phyloP scores from a whole-genome alignment of 2,888 invertebrate genomes.

The Sycophila texana region DNA sequence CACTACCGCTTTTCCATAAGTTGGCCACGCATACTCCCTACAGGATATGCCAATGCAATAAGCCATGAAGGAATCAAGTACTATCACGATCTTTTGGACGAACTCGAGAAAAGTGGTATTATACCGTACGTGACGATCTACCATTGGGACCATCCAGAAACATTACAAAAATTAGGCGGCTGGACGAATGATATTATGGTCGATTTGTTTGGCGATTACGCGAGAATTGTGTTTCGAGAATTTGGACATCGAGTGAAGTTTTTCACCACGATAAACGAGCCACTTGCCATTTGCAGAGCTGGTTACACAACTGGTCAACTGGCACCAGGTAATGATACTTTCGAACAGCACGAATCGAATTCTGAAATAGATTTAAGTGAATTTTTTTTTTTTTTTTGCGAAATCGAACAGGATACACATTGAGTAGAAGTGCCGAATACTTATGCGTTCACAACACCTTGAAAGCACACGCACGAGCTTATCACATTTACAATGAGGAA shows the following conservation, averaged over 20 bases:
- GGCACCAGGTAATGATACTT: constrained; percentile 59
- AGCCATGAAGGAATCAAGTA: constrained; percentile 80
- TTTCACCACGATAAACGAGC: constrained; percentile 90
- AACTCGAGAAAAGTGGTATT: constrained; percentile 78
- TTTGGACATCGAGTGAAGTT: constrained; percentile 81
- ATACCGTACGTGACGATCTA: constrained; percentile 81
- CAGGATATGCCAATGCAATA: constrained; percentile 78
- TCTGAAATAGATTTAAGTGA: neutral
- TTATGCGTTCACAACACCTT: constrained; percentile 84
- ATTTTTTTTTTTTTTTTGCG: neutral
- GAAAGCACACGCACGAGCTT: constrained; percentile 84
- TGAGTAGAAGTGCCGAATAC: constrained; percentile 81
- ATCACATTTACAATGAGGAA: constrained; percentile 80
- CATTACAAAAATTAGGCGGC: constrained; percentile 79
- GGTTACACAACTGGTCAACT: constrained; percentile 73
- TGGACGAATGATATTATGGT: constrained; percentile 81
- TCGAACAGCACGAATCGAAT: too few species aligned
- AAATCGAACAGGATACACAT: constrained; percentile 62
- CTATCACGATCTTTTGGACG: constrained; percentile 80
- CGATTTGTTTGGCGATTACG: constrained; percentile 81
- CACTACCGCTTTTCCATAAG: constrained; percentile 81
- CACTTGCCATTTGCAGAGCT: constrained; percentile 78
- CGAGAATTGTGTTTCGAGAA: constrained; percentile 79
- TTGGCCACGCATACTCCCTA: constrained; percentile 83
- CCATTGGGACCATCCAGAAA: constrained; percentile 82